phyloP scores from a whole-genome alignment of 2,797 vertebrate genomes.

The Melanotaenia maccullochi region DNA sequence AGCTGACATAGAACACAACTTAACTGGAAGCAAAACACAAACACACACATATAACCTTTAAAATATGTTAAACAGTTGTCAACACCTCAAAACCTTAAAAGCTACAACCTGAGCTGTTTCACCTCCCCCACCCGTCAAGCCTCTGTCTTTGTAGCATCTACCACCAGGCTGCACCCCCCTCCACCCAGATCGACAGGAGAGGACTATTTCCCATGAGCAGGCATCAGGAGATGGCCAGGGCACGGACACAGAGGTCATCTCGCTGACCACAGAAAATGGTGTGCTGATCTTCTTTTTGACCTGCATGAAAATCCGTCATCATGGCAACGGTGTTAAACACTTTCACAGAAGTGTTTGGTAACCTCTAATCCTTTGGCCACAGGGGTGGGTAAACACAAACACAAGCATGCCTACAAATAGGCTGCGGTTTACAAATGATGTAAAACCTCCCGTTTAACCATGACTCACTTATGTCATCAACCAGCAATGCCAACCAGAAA shows the following conservation, averaged over 20 bases:
- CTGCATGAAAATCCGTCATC: slow-evolving; percentile 73
- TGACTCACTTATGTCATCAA: slow-evolving; percentile 45
- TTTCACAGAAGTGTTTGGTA: slow-evolving; percentile 78
- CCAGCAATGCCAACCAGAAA: slow-evolving; percentile 12
- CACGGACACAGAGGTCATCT: slow-evolving; percentile 66
- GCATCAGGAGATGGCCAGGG: slow-evolving; percentile 22
- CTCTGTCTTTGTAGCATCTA: slow-evolving; percentile 14
- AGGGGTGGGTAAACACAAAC: slow-evolving; percentile 40
- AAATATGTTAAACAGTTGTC: slow-evolving; percentile 64
- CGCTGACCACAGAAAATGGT: slow-evolving; percentile 75
- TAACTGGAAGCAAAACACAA: slow-evolving; percentile 32
- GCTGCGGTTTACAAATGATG: slow-evolving; percentile 32
- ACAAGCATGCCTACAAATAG: slow-evolving; percentile 34
- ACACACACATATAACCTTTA: slow-evolving; percentile 53
- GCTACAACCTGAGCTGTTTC: slow-evolving; percentile 5
- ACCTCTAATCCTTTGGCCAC: slow-evolving; percentile 60
- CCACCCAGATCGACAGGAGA: not conserved
- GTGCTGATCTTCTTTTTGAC: slow-evolving; percentile 74
- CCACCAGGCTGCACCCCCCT: not conserved
- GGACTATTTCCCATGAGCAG: slow-evolving; percentile 60
- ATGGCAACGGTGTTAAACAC: slow-evolving; percentile 66
- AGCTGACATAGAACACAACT: slow-evolving; percentile 38
- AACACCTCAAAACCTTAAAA: slow-evolving; percentile 36
- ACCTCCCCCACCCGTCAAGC: not conserved
- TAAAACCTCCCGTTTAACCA: slow-evolving; percentile 40